Base-by-base conservation (phyloP, 2,888 invertebrate genomes). In the Merodon equestris region DNA sequence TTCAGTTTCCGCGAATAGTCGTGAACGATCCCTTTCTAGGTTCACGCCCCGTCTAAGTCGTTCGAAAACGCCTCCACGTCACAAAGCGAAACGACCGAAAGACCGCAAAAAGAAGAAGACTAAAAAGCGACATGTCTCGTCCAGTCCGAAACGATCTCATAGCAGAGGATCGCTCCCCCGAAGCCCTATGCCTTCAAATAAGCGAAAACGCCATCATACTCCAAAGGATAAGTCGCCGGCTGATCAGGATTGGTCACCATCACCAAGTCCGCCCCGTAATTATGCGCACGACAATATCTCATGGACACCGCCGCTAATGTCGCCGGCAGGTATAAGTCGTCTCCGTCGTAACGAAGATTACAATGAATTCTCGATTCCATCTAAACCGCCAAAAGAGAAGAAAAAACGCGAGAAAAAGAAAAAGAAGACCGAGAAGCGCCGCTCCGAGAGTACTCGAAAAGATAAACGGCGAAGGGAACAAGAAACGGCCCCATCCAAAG, bases 401-500 rank as follows among this genome's bases (percentile, higher is more conserved):
- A 83, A 82, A 10, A 88, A 88, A 64, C 87, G 86, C 2, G 84
- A 83, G 56, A 87, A 86, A 73, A 86, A 84, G 82, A 88, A 85
- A 83, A 89, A 84, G 81, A 86, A 84, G 45, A 75, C 51, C n/a
- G 83, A 82, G 57, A 92, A 85, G 90, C 91, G 85, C 12, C 84
- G 83, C 0, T 81, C 82, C 18, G 67, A 66, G 13, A 57, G 19
- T 10, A 47, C 89, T 86, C 81, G 86, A 3, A 87, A 87, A 61
- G 88, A 87, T 38, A 89, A 87, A 70, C 86, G 88, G 7, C 89
- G 86, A 18, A 87, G 87, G 10, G 85, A 86, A 81, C 85, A 86
- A 63, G 86, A 85, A 83, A 85, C 88, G 48, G 91, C 91, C 58
- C 94, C 95, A 0, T 94, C 94, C 1, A 97, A 97, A 87, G 96